Percentiles rank a stretch among this genome's conserved stretches.
These are phyloP conservation scores for Anagyrus pseudococci DNA, from an alignment of 2,888 invertebrate species.

Conservation along the genomic window DNA sequence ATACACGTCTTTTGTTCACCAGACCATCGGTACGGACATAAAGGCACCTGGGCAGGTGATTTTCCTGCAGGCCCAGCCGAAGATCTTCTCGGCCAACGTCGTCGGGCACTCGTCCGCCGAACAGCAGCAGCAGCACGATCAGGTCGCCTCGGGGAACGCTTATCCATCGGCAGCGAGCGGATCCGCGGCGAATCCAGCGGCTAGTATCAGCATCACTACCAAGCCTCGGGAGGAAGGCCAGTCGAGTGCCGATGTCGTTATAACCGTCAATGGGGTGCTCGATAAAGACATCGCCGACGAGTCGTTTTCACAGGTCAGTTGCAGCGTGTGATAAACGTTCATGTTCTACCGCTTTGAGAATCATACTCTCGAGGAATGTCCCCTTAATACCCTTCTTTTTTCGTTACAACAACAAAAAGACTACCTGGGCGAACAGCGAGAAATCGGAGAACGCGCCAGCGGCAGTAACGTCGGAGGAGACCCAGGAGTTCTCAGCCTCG, in stretches of 20 bases:
- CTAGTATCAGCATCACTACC: too few species aligned
- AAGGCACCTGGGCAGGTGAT: constrained; percentile 35
- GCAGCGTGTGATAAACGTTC: background rate
- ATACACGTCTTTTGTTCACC: background rate
- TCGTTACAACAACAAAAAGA: background rate
- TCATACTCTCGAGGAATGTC: background rate
- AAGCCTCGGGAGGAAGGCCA: too few species aligned
- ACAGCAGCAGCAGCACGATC: background rate
- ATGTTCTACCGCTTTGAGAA: background rate
- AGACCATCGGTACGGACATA: constrained; percentile 3
- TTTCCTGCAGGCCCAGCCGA: constrained; percentile 32
- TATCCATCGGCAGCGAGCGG: too few species aligned
- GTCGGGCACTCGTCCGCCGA: background rate
- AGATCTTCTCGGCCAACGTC: constrained; percentile 33
- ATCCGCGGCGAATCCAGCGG: background rate
- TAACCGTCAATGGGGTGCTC: background rate
- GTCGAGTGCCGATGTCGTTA: background rate
- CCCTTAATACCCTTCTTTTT: background rate
- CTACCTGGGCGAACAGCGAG: background rate
- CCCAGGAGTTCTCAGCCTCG: constrained; percentile 12
- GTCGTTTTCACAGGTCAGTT: constrained; percentile 13
- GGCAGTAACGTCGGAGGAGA: background rate
- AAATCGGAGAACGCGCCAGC: background rate
- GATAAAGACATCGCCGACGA: constrained; percentile 18
- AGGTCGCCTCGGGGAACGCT: background rate